Percentiles rank a stretch among this genome's conserved stretches.
phyloP scores from a whole-genome alignment of 2,888 invertebrate species.

The Dorcus hopei region DNA sequence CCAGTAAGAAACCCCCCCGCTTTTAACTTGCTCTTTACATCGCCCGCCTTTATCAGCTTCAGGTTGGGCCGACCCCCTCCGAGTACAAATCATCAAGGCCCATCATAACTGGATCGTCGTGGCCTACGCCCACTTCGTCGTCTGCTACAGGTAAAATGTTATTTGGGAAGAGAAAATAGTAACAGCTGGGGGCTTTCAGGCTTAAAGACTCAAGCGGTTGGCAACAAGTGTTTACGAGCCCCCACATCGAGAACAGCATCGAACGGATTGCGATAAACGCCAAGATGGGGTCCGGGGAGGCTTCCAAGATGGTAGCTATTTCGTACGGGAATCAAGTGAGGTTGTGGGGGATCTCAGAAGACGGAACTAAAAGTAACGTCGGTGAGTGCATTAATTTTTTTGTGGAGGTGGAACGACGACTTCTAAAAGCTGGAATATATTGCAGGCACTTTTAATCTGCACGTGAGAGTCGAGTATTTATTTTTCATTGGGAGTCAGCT shows the following conservation, averaged over 20 bases:
- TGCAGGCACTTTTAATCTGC: slow-evolving; percentile 83
- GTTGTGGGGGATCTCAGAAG: slow-evolving; percentile 77
- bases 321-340: slow-evolving; percentile 73
- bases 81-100: slow-evolving; percentile 91
- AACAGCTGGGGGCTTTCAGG: slow-evolving; percentile 43
- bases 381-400: slow-evolving; percentile 50
- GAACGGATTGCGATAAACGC: slow-evolving; percentile 89
- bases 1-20: slow-evolving; percentile 39
- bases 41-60: slow-evolving; percentile 53
- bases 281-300: slow-evolving; percentile 58
- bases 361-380: slow-evolving; percentile 70
- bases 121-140: slow-evolving; percentile 93
- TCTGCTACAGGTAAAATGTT: slow-evolving; percentile 75
- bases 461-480: slow-evolving; percentile 90
- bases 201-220: slow-evolving; percentile 96
- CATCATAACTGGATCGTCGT: slow-evolving; percentile 98
- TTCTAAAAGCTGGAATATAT: slow-evolving; percentile 11
- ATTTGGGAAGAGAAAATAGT: not conserved
- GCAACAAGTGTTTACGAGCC: slow-evolving; percentile 92
- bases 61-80: slow-evolving; percentile 78
- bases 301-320: slow-evolving; percentile 79
- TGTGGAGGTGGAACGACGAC: not conserved
- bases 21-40: not conserved
- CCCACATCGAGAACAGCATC: slow-evolving; percentile 83
- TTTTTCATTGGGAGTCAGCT: slow-evolving; percentile 97